Conservation (phyloP, 2,113 vertebrate genomes). For the Chrysemys picta region DNA sequence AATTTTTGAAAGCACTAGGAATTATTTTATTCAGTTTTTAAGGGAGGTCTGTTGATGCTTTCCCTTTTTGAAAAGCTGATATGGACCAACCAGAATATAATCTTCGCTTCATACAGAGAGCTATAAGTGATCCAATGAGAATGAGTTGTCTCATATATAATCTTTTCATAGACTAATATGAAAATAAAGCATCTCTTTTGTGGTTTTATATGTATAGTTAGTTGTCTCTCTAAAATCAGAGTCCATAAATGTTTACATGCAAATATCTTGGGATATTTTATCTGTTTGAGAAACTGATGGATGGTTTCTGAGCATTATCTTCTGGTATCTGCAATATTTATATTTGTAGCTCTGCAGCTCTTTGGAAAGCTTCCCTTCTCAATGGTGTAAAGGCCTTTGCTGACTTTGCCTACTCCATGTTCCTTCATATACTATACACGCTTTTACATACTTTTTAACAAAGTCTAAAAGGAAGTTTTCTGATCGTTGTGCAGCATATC, state of each 20-base stretch:
- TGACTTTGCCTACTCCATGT: neutral
- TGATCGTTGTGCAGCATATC: neutral
- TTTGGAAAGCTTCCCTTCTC: neutral
- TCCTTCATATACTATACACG: neutral
- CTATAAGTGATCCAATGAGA: neutral
- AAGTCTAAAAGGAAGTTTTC: neutral
- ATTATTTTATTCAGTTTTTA: neutral
- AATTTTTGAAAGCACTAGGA: neutral
- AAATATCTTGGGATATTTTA: neutral
- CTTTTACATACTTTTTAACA: neutral
- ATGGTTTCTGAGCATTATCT: neutral
- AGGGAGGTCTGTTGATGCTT: neutral
- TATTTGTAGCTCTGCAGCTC: neutral
- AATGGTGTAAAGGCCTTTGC: neutral
- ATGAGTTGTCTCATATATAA: neutral
- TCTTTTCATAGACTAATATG: neutral
- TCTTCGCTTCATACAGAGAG: neutral
- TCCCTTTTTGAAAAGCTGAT: neutral
- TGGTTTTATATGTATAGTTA: neutral
- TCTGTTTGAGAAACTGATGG: neutral
- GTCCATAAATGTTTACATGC: neutral
- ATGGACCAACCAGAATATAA: neutral
- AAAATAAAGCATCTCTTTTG: neutral
- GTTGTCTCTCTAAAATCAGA: neutral
- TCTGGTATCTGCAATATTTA: neutral